Base-by-base conservation (phyloP, 2,888 invertebrate species). In the Agrochola litura region DNA sequence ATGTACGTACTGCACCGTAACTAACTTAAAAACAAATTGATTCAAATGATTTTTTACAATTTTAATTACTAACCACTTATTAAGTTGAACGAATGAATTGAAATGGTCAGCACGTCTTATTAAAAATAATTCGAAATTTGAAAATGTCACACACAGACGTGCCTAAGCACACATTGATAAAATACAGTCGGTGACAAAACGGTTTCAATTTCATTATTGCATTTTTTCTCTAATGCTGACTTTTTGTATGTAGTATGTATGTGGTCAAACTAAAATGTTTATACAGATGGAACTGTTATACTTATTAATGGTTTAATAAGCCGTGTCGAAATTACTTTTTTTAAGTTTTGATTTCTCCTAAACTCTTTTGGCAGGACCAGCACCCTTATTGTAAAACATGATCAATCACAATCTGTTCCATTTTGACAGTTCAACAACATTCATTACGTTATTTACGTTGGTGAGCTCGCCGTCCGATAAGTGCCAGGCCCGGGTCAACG, bases 121-220 rank as follows among this genome's bases (percentile, higher is more conserved):
- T 16, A 69, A 16, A 60, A 79, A 43, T 43, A 43, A 30, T 37
- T n/a, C 9, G 46, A 78, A 58, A 58, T 58, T 68, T 43, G 16
- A 79, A 61, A 79, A 25, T 37, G 52, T 54, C 61, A 61, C 43
- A 68, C 43, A 41, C 52, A 25, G 0, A 76, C 80, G 80, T 82
- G 82, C 6, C 0, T 19, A 60, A 49, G 60, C 56, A 41, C 30
- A 75, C 46, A n/a, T 25, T 66, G 43, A 54, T 58, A 46, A 52
- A 63, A 41, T 16, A 71, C 66, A 81, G 66, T 77, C 70, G n/a
- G 22, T 4, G 22, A 71, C 49, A 71, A 77, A 71, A 63, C 5
- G n/a, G 37, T 68, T n/a, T n/a, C 2, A 54, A 61, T 10, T 64
- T 14, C n/a, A n/a, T 9, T 1, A n/a, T n/a, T 64, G 8, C 8